A percentile compares a stretch with the other conserved stretches of the same genome.
Evolutionary conservation across 2,113 vertebrate genomes (phyloP).

Genomic region (Aspidoscelis tigris): DNA sequence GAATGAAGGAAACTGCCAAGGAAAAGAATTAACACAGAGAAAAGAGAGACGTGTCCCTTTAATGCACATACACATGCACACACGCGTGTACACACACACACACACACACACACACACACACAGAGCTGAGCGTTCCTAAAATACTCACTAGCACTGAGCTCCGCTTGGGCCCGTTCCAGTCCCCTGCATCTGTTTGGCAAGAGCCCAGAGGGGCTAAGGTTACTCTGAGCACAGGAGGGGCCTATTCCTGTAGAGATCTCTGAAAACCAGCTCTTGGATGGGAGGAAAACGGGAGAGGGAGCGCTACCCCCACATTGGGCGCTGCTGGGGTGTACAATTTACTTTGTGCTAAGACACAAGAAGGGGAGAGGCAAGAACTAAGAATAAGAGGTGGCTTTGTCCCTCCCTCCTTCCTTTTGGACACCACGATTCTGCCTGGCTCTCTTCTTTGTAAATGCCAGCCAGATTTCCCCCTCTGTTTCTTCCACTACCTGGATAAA

Average conservation of each 20-base stretch:
- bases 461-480: conserved; percentile 1
- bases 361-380: conserved; percentile 11
- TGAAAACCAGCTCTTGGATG: conserved; percentile 18
- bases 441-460: conserved; percentile 2
- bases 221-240: conserved; percentile 38
- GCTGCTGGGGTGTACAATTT: conserved; percentile 26
- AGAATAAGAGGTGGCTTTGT: conserved; percentile 17
- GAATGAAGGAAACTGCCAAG: background rate
- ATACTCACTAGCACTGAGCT: conserved; percentile 14
- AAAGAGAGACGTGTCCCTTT: conserved; percentile 29
- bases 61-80: background rate
- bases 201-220: conserved; percentile 23
- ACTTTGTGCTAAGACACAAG: conserved; percentile 19
- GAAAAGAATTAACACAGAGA: conserved; percentile 7
- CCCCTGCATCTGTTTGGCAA: conserved; percentile 31
- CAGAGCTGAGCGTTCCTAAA: conserved; percentile 27
- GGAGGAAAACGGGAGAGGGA: conserved; percentile 14
- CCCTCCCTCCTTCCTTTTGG: background rate
- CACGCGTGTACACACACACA: no score
- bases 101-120: background rate
- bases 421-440: background rate
- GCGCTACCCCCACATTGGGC: background rate
- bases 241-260: conserved; percentile 14
- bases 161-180: conserved; percentile 19
- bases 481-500: conserved; percentile 21